Evolutionary conservation across 2,888 invertebrate species (phyloP).

Genomic region (Synergus itoensis): DNA sequence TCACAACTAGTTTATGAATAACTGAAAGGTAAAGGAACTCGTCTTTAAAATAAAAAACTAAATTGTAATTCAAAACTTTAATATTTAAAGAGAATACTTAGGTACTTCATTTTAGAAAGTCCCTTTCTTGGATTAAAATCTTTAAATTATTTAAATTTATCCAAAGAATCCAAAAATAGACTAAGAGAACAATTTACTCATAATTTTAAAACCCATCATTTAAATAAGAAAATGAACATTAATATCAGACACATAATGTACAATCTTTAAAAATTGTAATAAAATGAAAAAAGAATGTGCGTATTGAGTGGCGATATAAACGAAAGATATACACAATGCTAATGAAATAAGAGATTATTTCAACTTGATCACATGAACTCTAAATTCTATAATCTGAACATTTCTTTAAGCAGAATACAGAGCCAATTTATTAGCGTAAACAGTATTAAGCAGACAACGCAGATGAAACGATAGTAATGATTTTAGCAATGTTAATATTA

Average conservation of each 20-base stretch:
- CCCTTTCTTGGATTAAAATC: too few relatives aligned
- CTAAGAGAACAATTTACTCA: too few relatives aligned
- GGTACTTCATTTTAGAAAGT: too few relatives aligned
- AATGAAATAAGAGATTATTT: conserved; percentile 12
- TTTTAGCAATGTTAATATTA: conserved; percentile 48
- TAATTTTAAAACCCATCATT: too few relatives aligned
- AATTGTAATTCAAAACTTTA: not conserved
- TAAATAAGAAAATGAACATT: not conserved
- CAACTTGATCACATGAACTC: not conserved
- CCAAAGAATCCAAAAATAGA: too few relatives aligned
- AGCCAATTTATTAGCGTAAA: conserved; percentile 29
- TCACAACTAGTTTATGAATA: conserved; percentile 20
- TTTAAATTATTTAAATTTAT: too few relatives aligned
- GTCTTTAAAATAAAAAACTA: not conserved
- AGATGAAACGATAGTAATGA: conserved; percentile 48
- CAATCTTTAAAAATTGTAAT: not conserved
- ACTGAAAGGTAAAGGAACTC: conserved; percentile 1
- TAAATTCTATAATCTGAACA: not conserved
- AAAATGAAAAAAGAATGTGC: conserved; percentile 5
- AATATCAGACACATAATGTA: not conserved
- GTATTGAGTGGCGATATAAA: conserved; percentile 16
- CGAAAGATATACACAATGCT: conserved; percentile 14
- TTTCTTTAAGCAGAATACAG: conserved; percentile 27
- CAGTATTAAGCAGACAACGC: conserved; percentile 54
- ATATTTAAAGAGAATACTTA: too few relatives aligned